phyloP scores from a whole-genome alignment of 2,888 invertebrate genomes.

The Ophioninae sp. region DNA sequence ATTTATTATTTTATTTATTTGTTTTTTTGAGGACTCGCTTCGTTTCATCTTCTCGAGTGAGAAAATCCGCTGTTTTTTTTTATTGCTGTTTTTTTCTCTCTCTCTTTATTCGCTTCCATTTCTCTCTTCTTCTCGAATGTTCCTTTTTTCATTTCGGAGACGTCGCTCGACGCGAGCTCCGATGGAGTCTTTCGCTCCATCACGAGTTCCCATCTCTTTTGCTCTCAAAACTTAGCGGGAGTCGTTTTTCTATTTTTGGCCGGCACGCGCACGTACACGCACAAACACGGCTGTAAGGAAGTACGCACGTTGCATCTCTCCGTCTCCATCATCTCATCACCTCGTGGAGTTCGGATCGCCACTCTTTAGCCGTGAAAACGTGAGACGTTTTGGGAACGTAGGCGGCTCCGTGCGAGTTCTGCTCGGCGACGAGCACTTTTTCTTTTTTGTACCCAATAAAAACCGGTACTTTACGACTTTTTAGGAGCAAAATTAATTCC shows the following conservation, averaged over 20 bases:
- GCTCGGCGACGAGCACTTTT: not conserved
- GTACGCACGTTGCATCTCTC: not conserved
- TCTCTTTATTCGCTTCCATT: not conserved
- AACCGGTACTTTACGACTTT: conserved; percentile 2
- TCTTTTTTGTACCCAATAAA: conserved; percentile 14
- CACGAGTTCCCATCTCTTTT: not conserved
- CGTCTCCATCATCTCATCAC: conserved; percentile 20
- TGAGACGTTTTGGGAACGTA: conserved; percentile 18
- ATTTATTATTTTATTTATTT: conserved; percentile 29
- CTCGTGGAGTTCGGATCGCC: conserved; percentile 18
- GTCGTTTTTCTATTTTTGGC: conserved; percentile 59
- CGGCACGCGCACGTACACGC: not conserved
- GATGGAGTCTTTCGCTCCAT: conserved; percentile 16
- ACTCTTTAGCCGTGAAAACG: conserved; percentile 40
- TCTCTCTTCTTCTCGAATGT: not conserved
- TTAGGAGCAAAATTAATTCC: not conserved
- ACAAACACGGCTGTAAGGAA: not conserved
- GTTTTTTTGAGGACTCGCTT: conserved; percentile 9
- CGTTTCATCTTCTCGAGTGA: conserved; percentile 8
- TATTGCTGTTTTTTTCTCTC: not conserved
- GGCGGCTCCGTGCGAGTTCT: conserved; percentile 8
- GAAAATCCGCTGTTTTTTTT: not conserved
- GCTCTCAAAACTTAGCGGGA: conserved; percentile 52
- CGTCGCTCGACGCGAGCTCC: conserved; percentile 31
- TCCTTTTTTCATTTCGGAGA: conserved; percentile 31